Evolutionary conservation across 2,888 invertebrate species (phyloP).

Genomic region (Lutraria lutraria): DNA sequence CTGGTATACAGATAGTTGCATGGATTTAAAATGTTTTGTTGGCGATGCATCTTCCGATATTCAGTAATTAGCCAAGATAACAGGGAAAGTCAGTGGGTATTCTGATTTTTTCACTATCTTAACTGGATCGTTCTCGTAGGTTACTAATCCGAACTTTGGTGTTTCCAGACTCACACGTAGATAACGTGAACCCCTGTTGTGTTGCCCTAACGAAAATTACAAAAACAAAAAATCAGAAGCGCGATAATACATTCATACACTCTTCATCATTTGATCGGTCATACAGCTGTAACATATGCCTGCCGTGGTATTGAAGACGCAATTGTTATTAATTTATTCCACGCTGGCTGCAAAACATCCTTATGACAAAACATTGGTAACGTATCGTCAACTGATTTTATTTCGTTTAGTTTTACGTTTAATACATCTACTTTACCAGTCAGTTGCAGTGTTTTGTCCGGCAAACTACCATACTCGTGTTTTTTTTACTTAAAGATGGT

Average conservation of each 20-base stretch:
- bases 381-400: no score
- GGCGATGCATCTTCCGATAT: background rate
- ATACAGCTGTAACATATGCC: background rate
- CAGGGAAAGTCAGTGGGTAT: background rate
- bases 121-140: background rate
- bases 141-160: background rate
- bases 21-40: background rate
- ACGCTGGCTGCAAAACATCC: no score
- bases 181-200: background rate
- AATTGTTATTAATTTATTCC: background rate
- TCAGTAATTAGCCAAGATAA: background rate
- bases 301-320: background rate
- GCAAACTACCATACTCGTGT: no score
- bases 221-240: background rate
- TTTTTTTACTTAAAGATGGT: no score
- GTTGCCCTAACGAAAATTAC: background rate
- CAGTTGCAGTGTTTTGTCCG: no score
- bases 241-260: background rate
- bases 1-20: background rate
- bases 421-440: no score
- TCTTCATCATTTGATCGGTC: background rate
- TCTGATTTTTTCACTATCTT: background rate
- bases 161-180: background rate
- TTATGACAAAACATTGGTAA: no score
- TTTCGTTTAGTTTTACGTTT: no score